Evolutionary conservation across 1,140 invertebrate species (phyloP), one percentile per base, ranked within the genome.

Genomic region (Branchinecta lynchi): DNA sequence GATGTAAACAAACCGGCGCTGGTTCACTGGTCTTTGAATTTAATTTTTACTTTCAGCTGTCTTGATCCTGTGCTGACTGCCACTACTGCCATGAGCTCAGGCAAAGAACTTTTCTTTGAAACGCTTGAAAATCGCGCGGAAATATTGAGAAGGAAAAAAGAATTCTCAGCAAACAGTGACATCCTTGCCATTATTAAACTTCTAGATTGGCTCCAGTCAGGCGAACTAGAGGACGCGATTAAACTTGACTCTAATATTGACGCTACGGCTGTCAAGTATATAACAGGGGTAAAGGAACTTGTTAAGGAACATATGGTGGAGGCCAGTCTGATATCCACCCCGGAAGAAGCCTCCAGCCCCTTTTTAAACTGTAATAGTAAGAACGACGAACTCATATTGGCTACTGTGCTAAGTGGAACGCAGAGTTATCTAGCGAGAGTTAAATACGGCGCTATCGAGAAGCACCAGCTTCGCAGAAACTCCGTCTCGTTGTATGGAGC

Each of bases 121-220:
- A 60, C 51, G 51, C 51, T 60, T 60, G 51, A 60, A 60, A 60
- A 60, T 60, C 51, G 51, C 6, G 12, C 3, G 51, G 51, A 60
- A 60, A 60, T 60, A 60, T 20, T 12, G 17, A 12, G 17, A 60
- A 60, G 17, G 17, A 12, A 20, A 20, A 12, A 20, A 60, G 12
- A 3, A 60, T 60, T 60, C 51, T 60, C 51, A 15, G 17, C 51
- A 15, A 6, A 60, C 12, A 60, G 51, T 20, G 51, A 60, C 17
- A 60, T 60, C 12, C 12, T 60, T 60, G 51, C 51, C 12, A 6
- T 20, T 15, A 60, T 60, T 20, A 12, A 20, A 60, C 12, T 60
- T 60, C 12, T 60, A 60, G 51, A 60, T 15, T 60, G 51, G 51
- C 51, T 60, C 17, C 51, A 60, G 51, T 60, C 51, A 60, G 51